phyloP scores from a whole-genome alignment of 2,113 vertebrate species.

The Grus americana region DNA sequence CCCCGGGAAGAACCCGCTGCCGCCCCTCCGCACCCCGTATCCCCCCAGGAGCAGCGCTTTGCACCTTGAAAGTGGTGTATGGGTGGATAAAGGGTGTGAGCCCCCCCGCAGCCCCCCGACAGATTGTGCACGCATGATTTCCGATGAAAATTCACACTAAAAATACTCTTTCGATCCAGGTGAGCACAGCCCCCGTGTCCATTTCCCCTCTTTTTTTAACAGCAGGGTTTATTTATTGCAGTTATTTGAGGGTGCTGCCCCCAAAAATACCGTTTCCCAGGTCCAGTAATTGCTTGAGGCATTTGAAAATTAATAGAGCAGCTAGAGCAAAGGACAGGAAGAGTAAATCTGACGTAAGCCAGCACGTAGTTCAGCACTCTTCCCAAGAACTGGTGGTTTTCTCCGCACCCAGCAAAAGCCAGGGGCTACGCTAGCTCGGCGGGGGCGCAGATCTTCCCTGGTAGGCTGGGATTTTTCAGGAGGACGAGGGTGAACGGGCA shows the following conservation, averaged over 20 bases:
- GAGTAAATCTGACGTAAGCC: constrained; percentile 66
- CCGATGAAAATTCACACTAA: not conserved
- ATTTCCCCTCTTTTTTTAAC: not conserved
- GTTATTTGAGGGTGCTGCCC: constrained; percentile 12
- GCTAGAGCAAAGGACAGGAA: constrained; percentile 38
- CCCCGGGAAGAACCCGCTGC: not conserved
- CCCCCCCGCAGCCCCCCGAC: accelerated
- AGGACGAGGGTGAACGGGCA: not conserved
- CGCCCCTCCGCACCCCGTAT: accelerated
- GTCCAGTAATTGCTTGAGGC: not conserved
- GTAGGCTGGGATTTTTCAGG: constrained; percentile 13
- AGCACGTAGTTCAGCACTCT: constrained; percentile 33
- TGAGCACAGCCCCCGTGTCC: not conserved
- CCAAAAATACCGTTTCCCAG: constrained; percentile 5
- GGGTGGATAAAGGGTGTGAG: not conserved
- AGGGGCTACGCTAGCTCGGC: constrained; percentile 16
- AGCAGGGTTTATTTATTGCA: not conserved
- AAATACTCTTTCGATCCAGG: not conserved
- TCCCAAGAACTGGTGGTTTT: constrained; percentile 45
- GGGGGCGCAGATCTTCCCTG: not conserved
- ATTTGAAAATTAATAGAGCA: constrained; percentile 52
- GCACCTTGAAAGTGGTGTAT: not conserved
- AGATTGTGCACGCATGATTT: accelerated
- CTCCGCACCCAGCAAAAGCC: constrained; percentile 19
- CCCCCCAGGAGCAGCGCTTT: not conserved